Evolutionary conservation across 1,140 invertebrate species (phyloP).

Genomic region (Antheraea mylitta): DNA sequence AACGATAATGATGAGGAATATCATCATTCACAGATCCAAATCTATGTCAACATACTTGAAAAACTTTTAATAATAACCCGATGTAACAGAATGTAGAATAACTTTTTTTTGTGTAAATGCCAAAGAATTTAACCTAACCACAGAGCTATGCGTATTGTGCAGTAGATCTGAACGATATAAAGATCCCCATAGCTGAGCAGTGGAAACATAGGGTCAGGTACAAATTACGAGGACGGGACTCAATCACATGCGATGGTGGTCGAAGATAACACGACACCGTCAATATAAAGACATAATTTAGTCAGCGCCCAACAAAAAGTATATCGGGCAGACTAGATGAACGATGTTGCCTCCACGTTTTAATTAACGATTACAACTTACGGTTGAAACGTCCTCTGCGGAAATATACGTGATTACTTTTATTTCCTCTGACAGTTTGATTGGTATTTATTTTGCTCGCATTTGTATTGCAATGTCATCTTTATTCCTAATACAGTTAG

Average conservation of each 20-base stretch:
- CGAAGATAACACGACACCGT: constrained; percentile 54
- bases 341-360: constrained; percentile 58
- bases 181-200: constrained; percentile 31
- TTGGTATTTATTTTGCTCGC: background rate
- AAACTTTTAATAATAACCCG: background rate
- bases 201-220: constrained; percentile 55
- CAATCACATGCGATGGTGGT: constrained; percentile 68
- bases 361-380: constrained; percentile 60
- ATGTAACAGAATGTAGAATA: constrained; percentile 15
- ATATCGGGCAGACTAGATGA: constrained; percentile 55
- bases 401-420: constrained; percentile 30
- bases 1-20: background rate
- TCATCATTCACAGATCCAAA: background rate
- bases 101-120: background rate
- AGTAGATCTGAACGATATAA: constrained; percentile 15
- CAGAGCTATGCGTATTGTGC: background rate
- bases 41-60: background rate
- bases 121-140: constrained; percentile 4
- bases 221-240: constrained; percentile 62
- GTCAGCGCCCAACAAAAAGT: constrained; percentile 64
- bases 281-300: constrained; percentile 76
- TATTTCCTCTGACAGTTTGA: constrained; percentile 21
- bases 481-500: background rate
- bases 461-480: background rate
- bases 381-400: constrained; percentile 49